A percentile compares a stretch with the other conserved stretches of the same genome.
These are phyloP conservation scores for Dromas ardeola DNA, from an alignment of 2,113 vertebrate species.

Conservation along the genomic window DNA sequence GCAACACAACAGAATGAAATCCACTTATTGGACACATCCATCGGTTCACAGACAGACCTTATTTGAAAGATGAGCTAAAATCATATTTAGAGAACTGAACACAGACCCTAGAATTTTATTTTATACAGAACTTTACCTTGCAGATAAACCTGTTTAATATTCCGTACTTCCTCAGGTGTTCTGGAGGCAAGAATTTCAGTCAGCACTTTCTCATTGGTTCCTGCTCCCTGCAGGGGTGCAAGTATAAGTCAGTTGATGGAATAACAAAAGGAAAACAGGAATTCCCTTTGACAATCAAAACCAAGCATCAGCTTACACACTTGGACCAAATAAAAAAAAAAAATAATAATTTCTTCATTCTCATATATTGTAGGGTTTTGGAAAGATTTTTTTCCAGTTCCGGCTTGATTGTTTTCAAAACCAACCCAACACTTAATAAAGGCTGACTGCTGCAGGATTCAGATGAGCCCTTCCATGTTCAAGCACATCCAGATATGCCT, in stretches of 20 bases:
- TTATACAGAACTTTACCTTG: conserved; percentile 78
- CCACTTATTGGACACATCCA: background rate
- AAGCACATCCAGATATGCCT: background rate
- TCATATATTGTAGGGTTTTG: rapidly evolving
- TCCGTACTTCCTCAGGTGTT: conserved; percentile 79
- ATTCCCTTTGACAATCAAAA: background rate
- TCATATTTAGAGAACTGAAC: background rate
- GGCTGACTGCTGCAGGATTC: background rate
- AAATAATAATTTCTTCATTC: background rate
- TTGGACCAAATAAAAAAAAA: background rate
- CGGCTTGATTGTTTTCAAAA: background rate
- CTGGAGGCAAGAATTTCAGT: conserved; percentile 94
- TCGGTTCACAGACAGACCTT: background rate
- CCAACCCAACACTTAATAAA: background rate
- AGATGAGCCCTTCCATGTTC: background rate
- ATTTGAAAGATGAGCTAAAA: background rate
- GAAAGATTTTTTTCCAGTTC: background rate
- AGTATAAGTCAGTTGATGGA: background rate
- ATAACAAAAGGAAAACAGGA: background rate
- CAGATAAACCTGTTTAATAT: conserved; percentile 87
- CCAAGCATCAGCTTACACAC: background rate
- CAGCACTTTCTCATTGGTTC: conserved; percentile 90
- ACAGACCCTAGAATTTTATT: background rate
- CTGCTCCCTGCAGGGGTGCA: conserved; percentile 81
- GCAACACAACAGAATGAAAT: background rate